Evolutionary conservation across 1,140 invertebrate genomes (phyloP), one percentile per base, ranked within the genome.

Genomic region (Habropoda laboriosa): DNA sequence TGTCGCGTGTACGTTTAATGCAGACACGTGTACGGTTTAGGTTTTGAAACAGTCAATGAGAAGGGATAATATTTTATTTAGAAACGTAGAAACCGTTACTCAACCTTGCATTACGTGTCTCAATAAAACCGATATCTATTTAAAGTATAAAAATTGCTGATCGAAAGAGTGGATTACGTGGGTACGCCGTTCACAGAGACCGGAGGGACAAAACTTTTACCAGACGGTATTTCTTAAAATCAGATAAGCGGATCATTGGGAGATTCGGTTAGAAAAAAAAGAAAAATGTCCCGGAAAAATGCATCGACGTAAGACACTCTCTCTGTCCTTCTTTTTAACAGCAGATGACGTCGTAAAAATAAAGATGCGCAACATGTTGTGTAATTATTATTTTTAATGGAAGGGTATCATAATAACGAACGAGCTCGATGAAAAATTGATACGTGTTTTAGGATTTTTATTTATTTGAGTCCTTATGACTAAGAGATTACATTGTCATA

Each of bases 201-300:
- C 21, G 67, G 30, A 42, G 35, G 60, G 88, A 87, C 87, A 79
- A 90, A 91, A 91, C 86, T 90, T 91, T 87, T 86, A 7, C 90
- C 45, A 57, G 80, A 47, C 10, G 81, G 86, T 87, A 82, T 83
- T 81, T 83, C 72, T 87, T 77, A 88, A 90, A 89, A 87, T 87
- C 82, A 76, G 86, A 83, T 90, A 89, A 90, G 89, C 89, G 79
- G 85, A 91, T 91, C 85, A 89, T 87, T 83, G 83, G 61, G 47
- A 80, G 63, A 68, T 87, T 81, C 53, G 67, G 57, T 79, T n/a
- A n/a, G 81, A 85, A 87, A 83, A 88, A 82, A 60, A 63, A 86
- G 83, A 87, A 83, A 88, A 82, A 71, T 55, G 47, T n/a, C n/a
- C 32, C 27, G 18, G 38, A 40, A 40, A 67, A 67, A 67, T 55